These are phyloP conservation scores for Ichneumoninae sp. DNA, from an alignment of 2,888 invertebrate species.

Conservation along the genomic window DNA sequence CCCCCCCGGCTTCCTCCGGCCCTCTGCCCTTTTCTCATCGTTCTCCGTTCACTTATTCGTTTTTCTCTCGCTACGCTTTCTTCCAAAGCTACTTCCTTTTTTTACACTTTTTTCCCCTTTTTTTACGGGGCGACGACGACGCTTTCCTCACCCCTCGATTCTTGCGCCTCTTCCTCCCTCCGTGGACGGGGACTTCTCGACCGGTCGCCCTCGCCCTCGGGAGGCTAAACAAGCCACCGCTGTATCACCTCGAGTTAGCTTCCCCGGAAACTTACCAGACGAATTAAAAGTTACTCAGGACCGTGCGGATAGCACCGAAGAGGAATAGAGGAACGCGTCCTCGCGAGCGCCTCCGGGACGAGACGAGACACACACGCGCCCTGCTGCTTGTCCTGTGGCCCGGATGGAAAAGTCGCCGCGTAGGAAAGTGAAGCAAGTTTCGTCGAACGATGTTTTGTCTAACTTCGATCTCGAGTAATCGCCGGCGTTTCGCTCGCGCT, in stretches of 20 bases:
- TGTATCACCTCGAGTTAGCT: conserved; percentile 67
- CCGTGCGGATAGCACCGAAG: background rate
- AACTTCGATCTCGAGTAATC: background rate
- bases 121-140: conserved; percentile 60
- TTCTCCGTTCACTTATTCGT: conserved; percentile 39
- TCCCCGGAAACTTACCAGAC: conserved; percentile 76
- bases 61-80: conserved; percentile 55
- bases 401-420: conserved; percentile 1
- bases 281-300: conserved; percentile 77
- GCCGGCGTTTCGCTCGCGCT: no score
- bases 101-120: conserved; percentile 73
- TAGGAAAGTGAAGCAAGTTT: conserved; percentile 28
- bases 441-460: conserved; percentile 14
- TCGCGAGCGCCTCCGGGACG: conserved; percentile 17
- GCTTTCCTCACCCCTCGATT: conserved; percentile 16
- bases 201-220: conserved; percentile 67
- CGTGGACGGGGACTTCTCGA: conserved; percentile 41
- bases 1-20: conserved; percentile 59
- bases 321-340: conserved; percentile 16
- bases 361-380: background rate
- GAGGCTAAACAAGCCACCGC: conserved; percentile 75
- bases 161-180: conserved; percentile 44
- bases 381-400: background rate
- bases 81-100: conserved; percentile 54
- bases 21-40: conserved; percentile 47